phyloP scores from a whole-genome alignment of 2,113 vertebrate genomes.

The Herpailurus yagouaroundi region DNA sequence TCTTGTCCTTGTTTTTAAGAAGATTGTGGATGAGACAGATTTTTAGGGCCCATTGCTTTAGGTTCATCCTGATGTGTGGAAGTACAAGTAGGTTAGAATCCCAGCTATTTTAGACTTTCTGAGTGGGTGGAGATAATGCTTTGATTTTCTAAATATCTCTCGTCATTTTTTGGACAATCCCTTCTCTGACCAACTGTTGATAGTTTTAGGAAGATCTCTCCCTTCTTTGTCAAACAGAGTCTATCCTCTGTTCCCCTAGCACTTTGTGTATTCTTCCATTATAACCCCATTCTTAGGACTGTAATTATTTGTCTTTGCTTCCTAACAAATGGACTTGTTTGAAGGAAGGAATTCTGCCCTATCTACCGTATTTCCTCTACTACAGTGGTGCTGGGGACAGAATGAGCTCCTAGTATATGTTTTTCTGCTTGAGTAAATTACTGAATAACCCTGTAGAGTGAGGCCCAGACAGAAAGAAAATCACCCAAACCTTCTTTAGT shows the following conservation, averaged over 20 bases:
- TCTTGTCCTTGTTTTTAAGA: background rate
- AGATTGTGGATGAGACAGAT: background rate
- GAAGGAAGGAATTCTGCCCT: background rate
- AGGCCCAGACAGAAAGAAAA: background rate
- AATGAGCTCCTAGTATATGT: background rate
- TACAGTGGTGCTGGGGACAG: background rate
- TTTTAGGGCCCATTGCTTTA: background rate
- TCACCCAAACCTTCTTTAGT: background rate
- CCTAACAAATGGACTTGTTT: background rate
- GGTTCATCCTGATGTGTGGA: background rate
- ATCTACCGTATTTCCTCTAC: background rate
- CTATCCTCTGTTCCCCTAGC: background rate
- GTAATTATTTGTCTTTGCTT: background rate
- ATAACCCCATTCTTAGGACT: background rate
- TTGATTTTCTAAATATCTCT: background rate
- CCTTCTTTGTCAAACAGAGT: background rate
- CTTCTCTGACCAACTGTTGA: background rate
- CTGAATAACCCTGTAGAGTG: background rate
- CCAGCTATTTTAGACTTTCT: background rate
- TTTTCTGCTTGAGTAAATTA: background rate
- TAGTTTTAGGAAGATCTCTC: background rate
- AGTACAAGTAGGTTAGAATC: background rate
- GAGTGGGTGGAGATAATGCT: background rate
- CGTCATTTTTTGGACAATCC: background rate
- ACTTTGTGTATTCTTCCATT: background rate